Evolutionary conservation across 2,888 invertebrate species (phyloP).

Genomic region (Megalurothrips usitatus): DNA sequence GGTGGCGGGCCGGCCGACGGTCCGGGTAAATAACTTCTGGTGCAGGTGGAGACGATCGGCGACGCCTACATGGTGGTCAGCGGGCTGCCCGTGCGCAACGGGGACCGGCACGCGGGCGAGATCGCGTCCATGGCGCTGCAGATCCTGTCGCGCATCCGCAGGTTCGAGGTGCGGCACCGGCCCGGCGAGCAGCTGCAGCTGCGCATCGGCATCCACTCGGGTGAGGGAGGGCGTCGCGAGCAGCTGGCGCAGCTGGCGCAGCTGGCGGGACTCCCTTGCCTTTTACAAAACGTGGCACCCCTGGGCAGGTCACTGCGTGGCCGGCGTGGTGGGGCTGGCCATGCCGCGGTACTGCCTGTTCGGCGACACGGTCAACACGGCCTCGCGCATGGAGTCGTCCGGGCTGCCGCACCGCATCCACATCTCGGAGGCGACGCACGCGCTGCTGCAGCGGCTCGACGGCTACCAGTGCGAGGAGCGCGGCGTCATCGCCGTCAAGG

Average conservation of each 20-base stretch:
- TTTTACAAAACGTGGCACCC: too few species aligned
- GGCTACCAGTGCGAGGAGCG: conserved; percentile 69
- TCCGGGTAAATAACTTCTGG: too few species aligned
- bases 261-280: too few species aligned
- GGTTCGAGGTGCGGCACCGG: conserved; percentile 63
- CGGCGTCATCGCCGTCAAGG: conserved; percentile 69
- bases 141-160: conserved; percentile 63
- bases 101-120: conserved; percentile 70
- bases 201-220: conserved; percentile 67
- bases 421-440: conserved; percentile 66
- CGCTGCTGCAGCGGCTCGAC: conserved; percentile 62
- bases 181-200: conserved; percentile 64
- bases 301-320: conserved; percentile 63
- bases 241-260: neutral
- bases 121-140: conserved; percentile 75
- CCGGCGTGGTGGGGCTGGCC: conserved; percentile 76
- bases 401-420: conserved; percentile 72
- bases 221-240: conserved; percentile 43
- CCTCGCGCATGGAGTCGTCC: conserved; percentile 74
- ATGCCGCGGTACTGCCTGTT: conserved; percentile 82
- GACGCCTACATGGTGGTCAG: conserved; percentile 78
- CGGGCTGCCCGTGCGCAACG: conserved; percentile 68
- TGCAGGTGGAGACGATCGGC: conserved; percentile 67
- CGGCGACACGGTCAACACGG: conserved; percentile 79
- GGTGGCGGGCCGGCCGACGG: too few species aligned